A percentile compares a stretch with the other conserved stretches of the same genome.
Conservation (phyloP, 2,113 vertebrate species). For the Strigops habroptila region DNA sequence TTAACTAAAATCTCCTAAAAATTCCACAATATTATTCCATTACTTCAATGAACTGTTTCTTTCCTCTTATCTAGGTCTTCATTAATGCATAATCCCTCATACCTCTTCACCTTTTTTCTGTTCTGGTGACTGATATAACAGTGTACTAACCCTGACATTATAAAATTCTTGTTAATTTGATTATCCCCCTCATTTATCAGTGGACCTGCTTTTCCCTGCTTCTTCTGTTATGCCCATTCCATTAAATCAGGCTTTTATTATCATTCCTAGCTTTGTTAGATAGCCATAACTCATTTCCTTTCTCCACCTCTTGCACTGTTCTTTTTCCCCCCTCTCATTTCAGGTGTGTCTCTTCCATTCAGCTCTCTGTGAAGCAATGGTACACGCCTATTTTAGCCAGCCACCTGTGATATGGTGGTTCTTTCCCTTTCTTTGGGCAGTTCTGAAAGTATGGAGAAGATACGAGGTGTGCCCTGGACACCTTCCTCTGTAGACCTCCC, state of each 20-base stretch:
- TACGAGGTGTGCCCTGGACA: not conserved
- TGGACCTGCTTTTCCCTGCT: not conserved
- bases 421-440: not conserved
- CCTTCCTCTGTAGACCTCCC: not conserved
- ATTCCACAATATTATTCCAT: not conserved
- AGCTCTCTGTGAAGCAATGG: not conserved
- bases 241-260: not conserved
- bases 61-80: not conserved
- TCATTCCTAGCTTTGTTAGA: not conserved
- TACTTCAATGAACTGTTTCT: not conserved
- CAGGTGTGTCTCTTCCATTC: not conserved
- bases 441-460: not conserved
- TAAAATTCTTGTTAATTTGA: slow-evolving; percentile 11
- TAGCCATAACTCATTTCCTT: not conserved
- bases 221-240: not conserved
- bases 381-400: rapidly evolving
- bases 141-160: not conserved
- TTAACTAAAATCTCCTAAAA: not conserved
- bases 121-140: not conserved
- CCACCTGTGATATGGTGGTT: not conserved
- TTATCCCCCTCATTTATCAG: not conserved
- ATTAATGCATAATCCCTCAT: not conserved
- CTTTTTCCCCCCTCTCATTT: not conserved
- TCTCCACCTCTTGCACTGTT: not conserved
- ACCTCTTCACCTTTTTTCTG: not conserved